Conservation (phyloP, 2,113 vertebrate species). For the Heteronetta atricapilla region DNA sequence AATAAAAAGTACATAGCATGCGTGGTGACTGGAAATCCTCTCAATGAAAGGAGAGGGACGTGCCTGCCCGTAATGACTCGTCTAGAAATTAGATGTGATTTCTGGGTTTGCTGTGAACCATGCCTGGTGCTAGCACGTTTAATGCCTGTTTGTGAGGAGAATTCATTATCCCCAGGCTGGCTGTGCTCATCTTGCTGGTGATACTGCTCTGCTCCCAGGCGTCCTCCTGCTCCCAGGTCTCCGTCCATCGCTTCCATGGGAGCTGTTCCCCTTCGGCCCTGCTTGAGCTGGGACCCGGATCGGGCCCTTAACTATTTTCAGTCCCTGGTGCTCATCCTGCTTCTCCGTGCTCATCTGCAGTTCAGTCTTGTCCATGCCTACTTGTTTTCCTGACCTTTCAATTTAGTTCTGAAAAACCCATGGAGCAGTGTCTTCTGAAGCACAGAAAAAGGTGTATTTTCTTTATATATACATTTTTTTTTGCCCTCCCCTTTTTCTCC, state of each 20-base stretch:
- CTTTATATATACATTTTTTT: not conserved
- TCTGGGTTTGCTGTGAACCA: not conserved
- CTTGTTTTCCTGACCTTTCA: slow-evolving; percentile 35
- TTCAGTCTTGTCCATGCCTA: slow-evolving; percentile 4
- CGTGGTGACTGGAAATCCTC: not conserved
- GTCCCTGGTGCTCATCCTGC: slow-evolving; percentile 5
- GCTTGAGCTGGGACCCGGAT: not conserved
- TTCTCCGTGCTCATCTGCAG: slow-evolving; percentile 29
- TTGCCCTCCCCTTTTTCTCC: rapidly evolving
- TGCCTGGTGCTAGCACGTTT: not conserved
- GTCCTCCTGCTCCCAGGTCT: not conserved
- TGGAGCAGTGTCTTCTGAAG: not conserved
- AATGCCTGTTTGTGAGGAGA: not conserved
- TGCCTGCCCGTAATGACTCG: not conserved
- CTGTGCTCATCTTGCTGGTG: rapidly evolving
- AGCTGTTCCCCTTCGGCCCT: rapidly evolving
- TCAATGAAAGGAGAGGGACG: not conserved
- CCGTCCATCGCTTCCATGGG: not conserved
- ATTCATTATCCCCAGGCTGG: not conserved
- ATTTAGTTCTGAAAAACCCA: not conserved
- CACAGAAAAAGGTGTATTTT: rapidly evolving
- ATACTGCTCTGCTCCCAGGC: rapidly evolving
- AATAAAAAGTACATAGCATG: not conserved
- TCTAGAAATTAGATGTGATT: not conserved
- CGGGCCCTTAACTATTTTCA: not conserved